Percentiles rank a stretch among this genome's conserved stretches.
Conservation (phyloP, 2,797 vertebrate genomes). For the Amniataba percoides region DNA sequence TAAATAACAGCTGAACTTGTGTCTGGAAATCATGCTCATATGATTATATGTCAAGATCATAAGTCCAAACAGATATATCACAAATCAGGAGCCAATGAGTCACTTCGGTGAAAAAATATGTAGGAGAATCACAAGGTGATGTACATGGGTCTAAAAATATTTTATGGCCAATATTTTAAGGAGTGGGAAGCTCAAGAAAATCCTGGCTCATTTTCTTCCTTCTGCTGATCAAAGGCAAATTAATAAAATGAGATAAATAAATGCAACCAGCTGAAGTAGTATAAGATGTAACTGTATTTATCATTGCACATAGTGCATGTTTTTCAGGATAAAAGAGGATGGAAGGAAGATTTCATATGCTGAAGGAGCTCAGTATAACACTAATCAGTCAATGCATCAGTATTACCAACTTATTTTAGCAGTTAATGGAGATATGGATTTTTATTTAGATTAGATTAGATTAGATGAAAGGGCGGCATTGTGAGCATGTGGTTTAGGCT, state of each 20-base stretch:
- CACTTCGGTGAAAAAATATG: neutral
- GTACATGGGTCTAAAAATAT: neutral
- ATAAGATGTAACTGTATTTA: too few species aligned
- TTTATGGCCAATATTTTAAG: neutral
- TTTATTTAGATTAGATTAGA: too few species aligned
- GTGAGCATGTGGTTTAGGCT: too few species aligned
- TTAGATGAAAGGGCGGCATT: too few species aligned
- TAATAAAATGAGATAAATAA: neutral
- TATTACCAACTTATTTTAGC: neutral
- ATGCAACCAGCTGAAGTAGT: neutral
- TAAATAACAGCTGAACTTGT: conserved; percentile 3
- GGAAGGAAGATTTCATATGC: neutral
- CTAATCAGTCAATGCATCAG: neutral
- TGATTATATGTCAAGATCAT: conserved; percentile 23
- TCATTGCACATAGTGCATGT: neutral
- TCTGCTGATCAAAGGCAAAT: neutral
- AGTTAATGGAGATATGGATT: neutral
- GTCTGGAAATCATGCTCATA: conserved; percentile 17
- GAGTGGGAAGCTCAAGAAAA: neutral
- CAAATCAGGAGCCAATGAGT: conserved; percentile 31
- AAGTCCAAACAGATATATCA: conserved; percentile 1
- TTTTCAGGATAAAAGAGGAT: neutral
- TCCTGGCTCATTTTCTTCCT: neutral
- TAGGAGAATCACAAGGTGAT: conserved; percentile 14
- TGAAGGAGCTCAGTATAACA: neutral